These are phyloP conservation scores for Pterocles gutturalis DNA, from an alignment of 2,113 vertebrate species.

Conservation along the genomic window DNA sequence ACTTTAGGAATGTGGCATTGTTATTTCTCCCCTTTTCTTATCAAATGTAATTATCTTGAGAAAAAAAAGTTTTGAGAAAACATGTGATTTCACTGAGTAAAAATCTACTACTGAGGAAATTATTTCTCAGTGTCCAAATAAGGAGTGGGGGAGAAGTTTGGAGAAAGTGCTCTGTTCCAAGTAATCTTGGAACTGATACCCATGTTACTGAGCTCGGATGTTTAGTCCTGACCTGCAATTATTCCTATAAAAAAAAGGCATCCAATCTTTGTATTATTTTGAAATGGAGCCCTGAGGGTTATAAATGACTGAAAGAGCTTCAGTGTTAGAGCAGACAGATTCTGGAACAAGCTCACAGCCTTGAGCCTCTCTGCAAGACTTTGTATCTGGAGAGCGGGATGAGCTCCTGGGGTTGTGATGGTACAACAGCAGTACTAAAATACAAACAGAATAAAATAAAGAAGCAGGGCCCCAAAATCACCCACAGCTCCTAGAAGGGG, in stretches of 20 bases:
- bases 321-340: conserved; percentile 17
- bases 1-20: conserved; percentile 76
- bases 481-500: neutral
- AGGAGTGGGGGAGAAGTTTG: conserved; percentile 72
- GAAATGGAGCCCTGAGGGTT: conserved; percentile 35
- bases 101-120: conserved; percentile 83
- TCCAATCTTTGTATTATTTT: conserved; percentile 22
- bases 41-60: conserved; percentile 79
- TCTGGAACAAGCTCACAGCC: neutral
- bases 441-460: neutral
- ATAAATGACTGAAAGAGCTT: conserved; percentile 30
- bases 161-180: conserved; percentile 47
- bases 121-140: conserved; percentile 80
- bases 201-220: conserved; percentile 52
- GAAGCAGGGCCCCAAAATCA: neutral
- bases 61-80: conserved; percentile 74
- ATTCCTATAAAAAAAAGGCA: conserved; percentile 35
- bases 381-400: neutral
- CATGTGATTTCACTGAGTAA: conserved; percentile 86
- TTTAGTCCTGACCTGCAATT: conserved; percentile 52
- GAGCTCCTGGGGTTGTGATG: neutral
- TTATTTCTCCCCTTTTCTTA: conserved; percentile 81
- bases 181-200: conserved; percentile 47
- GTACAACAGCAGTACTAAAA: neutral
- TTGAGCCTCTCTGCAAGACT: neutral